Evolutionary conservation across 2,113 vertebrate species (phyloP), one percentile per base, ranked within the genome.

Genomic region (Sinocyclocheilus rhinocerous): DNA sequence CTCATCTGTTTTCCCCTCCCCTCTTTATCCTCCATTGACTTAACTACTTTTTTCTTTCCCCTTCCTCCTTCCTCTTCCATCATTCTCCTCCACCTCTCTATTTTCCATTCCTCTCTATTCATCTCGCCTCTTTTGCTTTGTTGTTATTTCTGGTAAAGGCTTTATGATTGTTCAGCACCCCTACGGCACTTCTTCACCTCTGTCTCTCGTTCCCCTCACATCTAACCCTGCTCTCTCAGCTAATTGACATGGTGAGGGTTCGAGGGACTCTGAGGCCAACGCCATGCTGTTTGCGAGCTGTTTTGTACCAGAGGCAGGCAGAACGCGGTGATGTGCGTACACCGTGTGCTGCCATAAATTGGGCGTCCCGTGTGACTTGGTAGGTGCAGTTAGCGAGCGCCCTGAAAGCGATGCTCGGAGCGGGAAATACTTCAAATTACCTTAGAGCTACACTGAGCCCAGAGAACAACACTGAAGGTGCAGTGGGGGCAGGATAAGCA

Each of bases 241-340:
- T 91, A 89, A 88, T 84, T 91, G 90, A 91, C 87, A 76, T 85
- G 78, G 72, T 67, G 81, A 72, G 70, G 39, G 78, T 33, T 76
- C 80, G 81, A 63, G 73, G 65, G 77, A 86, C 42, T 88, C 86
- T 33, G 36, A 15, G 78, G 36, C 18, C 42, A 39, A 78, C n/a
- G 7, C 26, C n/a, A 7, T 16, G 61, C 50, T 82, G 81, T 89
- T 85, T 89, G 81, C 42, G 67, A 70, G 84, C 33, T 65, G 73
- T 85, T 83, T 83, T 85, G 67, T 87, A 76, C 78, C 57, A 26
- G 76, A 84, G 70, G 81, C 48, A 75, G 77, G 20, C 45, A 10
- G 80, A 72, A 61, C 39, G 20, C 10, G 15, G 59, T 9, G 20
- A 42, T 78, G 83, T 33, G 24, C 52, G 82, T 73, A 45, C 61